These are phyloP conservation scores for Epizoanthus illoricatus DNA, from an alignment of 92 coral and sea anemone species.

Conservation along the genomic window DNA sequence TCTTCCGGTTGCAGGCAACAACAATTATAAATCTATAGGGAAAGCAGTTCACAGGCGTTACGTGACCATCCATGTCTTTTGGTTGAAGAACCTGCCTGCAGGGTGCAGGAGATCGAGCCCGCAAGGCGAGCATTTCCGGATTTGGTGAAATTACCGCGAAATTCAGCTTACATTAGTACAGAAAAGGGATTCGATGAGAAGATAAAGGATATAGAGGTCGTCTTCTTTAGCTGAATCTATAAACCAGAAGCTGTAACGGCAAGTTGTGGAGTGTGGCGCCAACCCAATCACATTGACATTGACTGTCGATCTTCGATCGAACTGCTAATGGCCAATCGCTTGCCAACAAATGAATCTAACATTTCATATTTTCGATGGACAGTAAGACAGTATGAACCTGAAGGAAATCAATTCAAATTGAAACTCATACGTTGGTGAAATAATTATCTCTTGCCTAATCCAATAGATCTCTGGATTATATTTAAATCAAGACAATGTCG, in stretches of 20 bases:
- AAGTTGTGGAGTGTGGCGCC: too few species aligned
- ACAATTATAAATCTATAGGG: neutral
- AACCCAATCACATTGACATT: neutral
- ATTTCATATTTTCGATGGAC: slow-evolving; percentile 1
- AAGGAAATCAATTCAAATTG: neutral
- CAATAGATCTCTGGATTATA: neutral
- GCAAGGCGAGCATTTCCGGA: too few species aligned
- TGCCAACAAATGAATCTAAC: neutral
- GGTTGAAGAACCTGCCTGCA: too few species aligned
- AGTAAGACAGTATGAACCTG: neutral
- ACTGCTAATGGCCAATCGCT: neutral
- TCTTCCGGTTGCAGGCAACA: slow-evolving; percentile 27
- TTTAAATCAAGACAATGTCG: slow-evolving; percentile 3
- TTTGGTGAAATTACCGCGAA: too few species aligned
- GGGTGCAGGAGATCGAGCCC: too few species aligned
- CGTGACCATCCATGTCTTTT: neutral
- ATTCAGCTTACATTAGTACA: too few species aligned
- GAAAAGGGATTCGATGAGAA: too few species aligned
- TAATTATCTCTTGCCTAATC: neutral
- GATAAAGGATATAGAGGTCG: too few species aligned
- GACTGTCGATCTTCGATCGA: neutral
- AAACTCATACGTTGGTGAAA: neutral
- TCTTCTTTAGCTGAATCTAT: too few species aligned
- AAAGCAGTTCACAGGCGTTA: neutral
- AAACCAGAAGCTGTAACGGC: too few species aligned